Base-by-base conservation (phyloP, 2,113 vertebrate genomes). In the Vulpes vulpes region DNA sequence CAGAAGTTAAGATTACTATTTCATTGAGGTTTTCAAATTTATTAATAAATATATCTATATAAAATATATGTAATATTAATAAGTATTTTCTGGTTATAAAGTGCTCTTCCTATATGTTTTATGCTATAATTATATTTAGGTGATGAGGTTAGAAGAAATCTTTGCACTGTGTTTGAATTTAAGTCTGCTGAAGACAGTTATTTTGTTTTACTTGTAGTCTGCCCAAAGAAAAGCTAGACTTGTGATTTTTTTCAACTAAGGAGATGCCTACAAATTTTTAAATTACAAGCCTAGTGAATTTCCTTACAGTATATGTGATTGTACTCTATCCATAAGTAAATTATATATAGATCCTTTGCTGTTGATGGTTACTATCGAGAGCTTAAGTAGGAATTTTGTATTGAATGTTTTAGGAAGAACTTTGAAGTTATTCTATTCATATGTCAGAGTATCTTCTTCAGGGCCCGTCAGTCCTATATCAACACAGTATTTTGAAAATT, bases 111-210 rank as follows among this genome's bases (percentile, higher is more conserved):
- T 51, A 32, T 79, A 53, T 86, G n/a, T 87, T 79, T 73, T 91
- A 65, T 27, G 57, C 6, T 43, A 4, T 51, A 85, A 69, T 79
- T 85, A 84, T 91, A 23, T 69, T 91, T 67, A 83, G 14, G 62
- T 71, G n/a, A 62, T 71, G 55, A 96, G 9, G 19, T 85, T 85
- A 3, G 69, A 85, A 76, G 23, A 65, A 76, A 78, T 93, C n/a
- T 73, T 96, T 73, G 27, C 16, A 82, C 23, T 89, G 49, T 73
- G 35, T 67, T 96, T 92, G 60, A 55, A 69, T 35, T 95, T 95
- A 78, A 57, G 30, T 95, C 60, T 78, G 16, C 30, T 76, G 8
- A 20, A 27, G 8, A 49, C 19, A 78, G 1, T 89, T 89, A 62
- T 83, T 96, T 89, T 84, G 55, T 62, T 82, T 96, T 92, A 57